These are phyloP conservation scores for Leuciscus idus DNA, from an alignment of 2,113 vertebrate genomes.

Conservation along the genomic window DNA sequence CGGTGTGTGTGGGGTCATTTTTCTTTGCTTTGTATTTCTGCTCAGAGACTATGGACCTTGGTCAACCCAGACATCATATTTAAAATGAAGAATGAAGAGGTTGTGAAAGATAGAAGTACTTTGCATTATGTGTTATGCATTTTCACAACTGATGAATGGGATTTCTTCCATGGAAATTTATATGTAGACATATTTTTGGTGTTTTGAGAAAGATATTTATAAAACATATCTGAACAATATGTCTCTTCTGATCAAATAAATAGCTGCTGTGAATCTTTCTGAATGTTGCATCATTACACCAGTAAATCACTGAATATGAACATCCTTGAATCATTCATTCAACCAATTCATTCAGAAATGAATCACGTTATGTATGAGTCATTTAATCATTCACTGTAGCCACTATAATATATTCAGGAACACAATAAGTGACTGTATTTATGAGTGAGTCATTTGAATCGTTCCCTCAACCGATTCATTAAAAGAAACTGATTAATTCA, in stretches of 20 bases:
- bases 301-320: no score
- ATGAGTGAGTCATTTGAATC: neutral
- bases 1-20: neutral
- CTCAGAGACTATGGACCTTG: neutral
- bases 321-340: neutral
- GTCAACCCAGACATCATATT: neutral
- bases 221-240: neutral
- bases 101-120: neutral
- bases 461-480: neutral
- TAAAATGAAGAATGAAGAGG: neutral
- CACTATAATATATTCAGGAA: neutral
- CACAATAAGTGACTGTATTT: neutral
- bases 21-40: conserved; percentile 24
- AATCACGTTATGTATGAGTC: neutral
- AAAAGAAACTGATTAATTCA: neutral
- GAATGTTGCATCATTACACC: no score
- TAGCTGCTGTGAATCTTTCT: neutral
- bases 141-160: neutral
- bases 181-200: neutral
- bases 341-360: neutral
- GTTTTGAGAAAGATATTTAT: neutral
- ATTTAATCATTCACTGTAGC: neutral
- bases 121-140: neutral
- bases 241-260: neutral
- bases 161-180: neutral